These are phyloP conservation scores for Philopedon plagiatum DNA, from an alignment of 2,888 invertebrate species.

Conservation along the genomic window DNA sequence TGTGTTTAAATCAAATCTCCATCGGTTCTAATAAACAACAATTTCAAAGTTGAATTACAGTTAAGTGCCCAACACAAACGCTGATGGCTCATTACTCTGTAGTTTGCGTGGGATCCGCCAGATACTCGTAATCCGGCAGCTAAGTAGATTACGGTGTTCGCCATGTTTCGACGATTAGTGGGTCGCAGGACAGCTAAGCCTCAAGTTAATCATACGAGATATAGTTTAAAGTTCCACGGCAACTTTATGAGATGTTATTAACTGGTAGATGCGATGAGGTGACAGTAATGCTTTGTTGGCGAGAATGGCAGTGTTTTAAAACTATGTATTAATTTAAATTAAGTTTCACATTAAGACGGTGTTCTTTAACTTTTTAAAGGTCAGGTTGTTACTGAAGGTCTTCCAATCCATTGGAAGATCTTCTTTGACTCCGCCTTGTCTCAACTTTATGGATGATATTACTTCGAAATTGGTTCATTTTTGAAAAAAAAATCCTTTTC, in stretches of 20 bases:
- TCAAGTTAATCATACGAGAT: constrained; percentile 34
- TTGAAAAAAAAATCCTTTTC: too few relatives aligned
- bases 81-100: constrained; percentile 47
- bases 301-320: background rate
- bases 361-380: too few relatives aligned
- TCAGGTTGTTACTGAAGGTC: too few relatives aligned
- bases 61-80: constrained; percentile 15
- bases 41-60: constrained; percentile 15
- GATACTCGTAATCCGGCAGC: constrained; percentile 65
- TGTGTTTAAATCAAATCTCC: constrained; percentile 2
- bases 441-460: too few relatives aligned
- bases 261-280: background rate
- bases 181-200: constrained; percentile 38
- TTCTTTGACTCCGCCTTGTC: too few relatives aligned
- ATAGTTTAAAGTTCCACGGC: constrained; percentile 13
- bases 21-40: constrained; percentile 18
- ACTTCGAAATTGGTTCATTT: too few relatives aligned
- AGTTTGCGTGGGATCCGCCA: constrained; percentile 57
- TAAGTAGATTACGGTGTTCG: constrained; percentile 64
- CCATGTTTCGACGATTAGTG: constrained; percentile 63
- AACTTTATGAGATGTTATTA: constrained; percentile 16
- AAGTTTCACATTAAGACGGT: too few relatives aligned
- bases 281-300: background rate
- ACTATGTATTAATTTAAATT: too few relatives aligned
- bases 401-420: too few relatives aligned